Percentiles rank a stretch among this genome's conserved stretches.
Evolutionary conservation across 2,888 invertebrate species (phyloP).

Genomic region (Cryptus armator): DNA sequence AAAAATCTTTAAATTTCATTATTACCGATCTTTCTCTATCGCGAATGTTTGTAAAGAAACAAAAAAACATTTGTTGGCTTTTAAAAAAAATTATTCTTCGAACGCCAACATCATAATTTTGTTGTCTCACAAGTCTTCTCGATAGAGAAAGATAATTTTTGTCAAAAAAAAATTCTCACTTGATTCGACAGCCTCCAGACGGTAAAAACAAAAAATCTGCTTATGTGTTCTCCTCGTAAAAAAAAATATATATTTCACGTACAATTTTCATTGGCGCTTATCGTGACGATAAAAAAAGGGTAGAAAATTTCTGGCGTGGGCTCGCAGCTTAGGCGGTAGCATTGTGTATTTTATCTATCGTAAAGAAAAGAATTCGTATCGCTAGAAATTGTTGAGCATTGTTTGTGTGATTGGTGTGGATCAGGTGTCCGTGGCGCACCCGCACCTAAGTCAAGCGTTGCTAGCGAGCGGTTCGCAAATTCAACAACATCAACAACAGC

Average conservation of each 20-base stretch:
- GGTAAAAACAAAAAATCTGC: slow-evolving; percentile 2
- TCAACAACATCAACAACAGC: slow-evolving; percentile 74
- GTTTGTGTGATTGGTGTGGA: slow-evolving; percentile 77
- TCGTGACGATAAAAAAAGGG: slow-evolving; percentile 13
- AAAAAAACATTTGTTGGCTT: background rate
- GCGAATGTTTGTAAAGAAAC: background rate
- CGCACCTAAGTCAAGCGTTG: slow-evolving; percentile 88
- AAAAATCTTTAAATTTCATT: background rate
- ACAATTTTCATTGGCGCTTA: background rate
- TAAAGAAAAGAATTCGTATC: slow-evolving; percentile 39
- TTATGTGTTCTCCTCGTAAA: slow-evolving; percentile 24
- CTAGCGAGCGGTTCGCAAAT: slow-evolving; percentile 84
- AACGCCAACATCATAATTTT: background rate
- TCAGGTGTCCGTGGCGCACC: slow-evolving; percentile 87
- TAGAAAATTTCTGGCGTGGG: slow-evolving; percentile 48
- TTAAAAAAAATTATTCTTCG: background rate
- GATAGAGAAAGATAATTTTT: background rate
- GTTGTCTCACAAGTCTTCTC: background rate
- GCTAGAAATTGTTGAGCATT: slow-evolving; percentile 76
- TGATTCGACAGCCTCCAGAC: background rate
- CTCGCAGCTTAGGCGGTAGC: slow-evolving; percentile 51
- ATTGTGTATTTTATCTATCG: slow-evolving; percentile 15
- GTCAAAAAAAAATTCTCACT: background rate
- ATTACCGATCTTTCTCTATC: background rate
- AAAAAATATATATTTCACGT: background rate